Conservation (phyloP, 2,888 invertebrate genomes). For the Lysandra coridon region DNA sequence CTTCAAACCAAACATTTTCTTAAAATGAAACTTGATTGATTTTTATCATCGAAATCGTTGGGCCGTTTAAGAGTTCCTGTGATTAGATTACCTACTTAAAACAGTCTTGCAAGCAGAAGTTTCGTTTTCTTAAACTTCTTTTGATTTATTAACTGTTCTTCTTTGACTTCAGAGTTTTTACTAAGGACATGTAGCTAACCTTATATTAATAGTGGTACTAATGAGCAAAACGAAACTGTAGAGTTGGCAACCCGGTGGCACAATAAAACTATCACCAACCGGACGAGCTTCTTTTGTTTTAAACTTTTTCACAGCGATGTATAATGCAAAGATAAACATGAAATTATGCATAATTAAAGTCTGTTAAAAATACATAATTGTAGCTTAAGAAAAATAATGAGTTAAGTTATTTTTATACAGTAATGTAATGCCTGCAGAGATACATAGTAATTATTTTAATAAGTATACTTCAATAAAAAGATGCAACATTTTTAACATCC, state of each 20-base stretch:
- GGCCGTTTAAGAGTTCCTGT: too few species aligned
- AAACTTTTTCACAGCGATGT: slow-evolving; percentile 17
- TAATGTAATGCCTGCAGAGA: too few species aligned
- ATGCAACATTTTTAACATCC: too few species aligned
- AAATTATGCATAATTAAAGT: background rate
- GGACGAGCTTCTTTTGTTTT: slow-evolving; percentile 3
- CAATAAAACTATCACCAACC: slow-evolving; percentile 1
- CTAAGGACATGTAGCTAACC: background rate
- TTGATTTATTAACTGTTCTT: background rate
- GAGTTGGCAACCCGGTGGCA: background rate
- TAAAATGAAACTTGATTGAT: too few species aligned
- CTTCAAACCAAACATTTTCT: too few species aligned
- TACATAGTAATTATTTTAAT: background rate
- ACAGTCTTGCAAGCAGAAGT: background rate
- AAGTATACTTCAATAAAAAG: too few species aligned
- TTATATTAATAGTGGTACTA: background rate
- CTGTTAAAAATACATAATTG: background rate
- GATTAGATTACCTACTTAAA: too few species aligned
- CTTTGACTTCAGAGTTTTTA: background rate
- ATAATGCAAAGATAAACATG: background rate
- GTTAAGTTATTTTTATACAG: too few species aligned
- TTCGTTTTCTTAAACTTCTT: background rate
- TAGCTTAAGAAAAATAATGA: background rate
- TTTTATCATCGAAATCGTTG: too few species aligned
- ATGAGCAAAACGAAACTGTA: background rate